Conservation (phyloP, 2,113 vertebrate genomes). For the Raja brachyura region DNA sequence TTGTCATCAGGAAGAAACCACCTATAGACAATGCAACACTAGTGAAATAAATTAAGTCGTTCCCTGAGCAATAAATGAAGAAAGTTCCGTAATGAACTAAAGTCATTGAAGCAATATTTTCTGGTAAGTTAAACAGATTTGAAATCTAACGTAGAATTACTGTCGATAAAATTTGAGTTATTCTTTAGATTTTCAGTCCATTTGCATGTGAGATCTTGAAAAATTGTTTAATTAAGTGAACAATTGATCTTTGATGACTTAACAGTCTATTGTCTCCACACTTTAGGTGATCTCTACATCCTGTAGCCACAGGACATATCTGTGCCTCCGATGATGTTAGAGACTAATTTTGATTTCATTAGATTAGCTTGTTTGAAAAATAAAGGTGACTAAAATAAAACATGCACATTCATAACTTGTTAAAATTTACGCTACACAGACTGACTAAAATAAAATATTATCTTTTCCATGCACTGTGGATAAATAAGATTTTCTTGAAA, state of each 20-base stretch:
- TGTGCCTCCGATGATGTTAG: neutral
- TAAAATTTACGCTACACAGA: neutral
- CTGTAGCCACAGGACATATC: neutral
- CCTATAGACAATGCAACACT: constrained; percentile 53
- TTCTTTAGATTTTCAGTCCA: constrained; percentile 11
- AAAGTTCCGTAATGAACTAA: constrained; percentile 48
- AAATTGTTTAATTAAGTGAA: constrained; percentile 11
- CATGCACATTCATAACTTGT: neutral
- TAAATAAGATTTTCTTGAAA: neutral
- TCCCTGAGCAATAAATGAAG: constrained; percentile 45
- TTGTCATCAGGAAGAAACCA: constrained; percentile 53
- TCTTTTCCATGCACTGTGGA: neutral
- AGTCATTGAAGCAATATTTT: constrained; percentile 12
- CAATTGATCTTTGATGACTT: neutral
- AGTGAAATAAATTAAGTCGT: constrained; percentile 63
- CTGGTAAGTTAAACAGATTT: neutral
- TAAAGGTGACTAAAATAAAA: neutral
- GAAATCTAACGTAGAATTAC: neutral
- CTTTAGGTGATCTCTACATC: neutral
- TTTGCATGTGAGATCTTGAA: neutral
- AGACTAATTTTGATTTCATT: neutral
- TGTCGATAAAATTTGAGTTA: neutral
- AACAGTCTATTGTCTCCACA: neutral
- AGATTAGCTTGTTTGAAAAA: neutral
- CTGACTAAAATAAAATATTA: neutral